Base-by-base conservation (phyloP, 1,140 invertebrate genomes). In the Cydia pomonella region DNA sequence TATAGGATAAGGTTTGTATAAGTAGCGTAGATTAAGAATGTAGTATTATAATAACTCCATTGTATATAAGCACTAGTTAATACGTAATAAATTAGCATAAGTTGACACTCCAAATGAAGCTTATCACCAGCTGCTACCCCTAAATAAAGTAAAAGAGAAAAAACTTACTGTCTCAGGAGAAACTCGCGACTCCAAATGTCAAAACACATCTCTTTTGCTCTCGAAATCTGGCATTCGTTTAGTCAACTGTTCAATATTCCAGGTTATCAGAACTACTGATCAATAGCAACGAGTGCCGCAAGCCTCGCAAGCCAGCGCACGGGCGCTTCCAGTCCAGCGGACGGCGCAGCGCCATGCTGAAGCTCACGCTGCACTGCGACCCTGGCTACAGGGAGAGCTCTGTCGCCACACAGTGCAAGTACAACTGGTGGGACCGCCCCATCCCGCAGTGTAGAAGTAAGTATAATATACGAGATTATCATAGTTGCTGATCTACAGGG, bases 301-400 rank as follows among this genome's bases (percentile, higher is more conserved):
- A 21, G 21, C 53, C 53, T 12, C 16, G 53, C n/a, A 59, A 59
- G 21, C 53, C 53, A 12, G 18, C 53, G 2, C 53, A 59, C 21
- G 53, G 53, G 16, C 53, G 18, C n/a, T 59, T 59, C 21, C 53
- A 59, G 18, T 7, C 9, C 0, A 23, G 4, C 6, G 53, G 53
- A 2, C 21, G 53, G 6, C 53, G 53, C 9, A 6, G 53, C 2
- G 18, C 53, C 21, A 0, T 10, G 1, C 21, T 59, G 7, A 59
- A 23, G 53, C 21, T 59, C 21, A 59, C 21, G 2, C 21, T 59
- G 0, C 53, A 59, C 18, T 59, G 53, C 9, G 53, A 59, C 2
- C 53, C 53, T 59, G 53, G 53, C 6, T 59, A 59, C 53, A 59
- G 53, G 21, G 53, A 21, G 18, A 59, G n/a, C 53, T 59, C 53